Conservation (phyloP, 2,113 vertebrate species). For the Cygnus buccinator region DNA sequence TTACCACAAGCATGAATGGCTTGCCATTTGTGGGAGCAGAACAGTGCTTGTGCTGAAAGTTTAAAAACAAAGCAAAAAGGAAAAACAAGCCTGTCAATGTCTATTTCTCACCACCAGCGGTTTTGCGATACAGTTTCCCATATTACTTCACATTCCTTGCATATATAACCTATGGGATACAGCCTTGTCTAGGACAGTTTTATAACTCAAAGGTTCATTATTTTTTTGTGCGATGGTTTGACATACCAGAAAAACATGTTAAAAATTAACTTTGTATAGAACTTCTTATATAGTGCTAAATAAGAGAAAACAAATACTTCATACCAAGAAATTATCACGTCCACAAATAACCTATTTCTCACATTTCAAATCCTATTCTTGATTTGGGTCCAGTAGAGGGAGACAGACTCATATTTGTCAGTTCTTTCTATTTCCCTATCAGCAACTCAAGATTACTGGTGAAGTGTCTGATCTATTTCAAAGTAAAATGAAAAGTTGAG, state of each 20-base stretch:
- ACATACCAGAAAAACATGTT: background rate
- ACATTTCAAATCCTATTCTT: background rate
- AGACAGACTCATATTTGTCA: slow-evolving; percentile 31
- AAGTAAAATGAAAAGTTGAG: slow-evolving; percentile 38
- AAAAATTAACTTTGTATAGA: background rate
- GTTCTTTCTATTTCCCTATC: slow-evolving; percentile 26
- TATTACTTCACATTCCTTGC: background rate
- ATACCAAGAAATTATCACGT: background rate
- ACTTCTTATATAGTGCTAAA: background rate
- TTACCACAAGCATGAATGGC: background rate
- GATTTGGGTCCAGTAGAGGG: slow-evolving; percentile 49
- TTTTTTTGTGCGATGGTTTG: background rate
- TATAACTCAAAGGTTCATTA: background rate
- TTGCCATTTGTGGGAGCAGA: background rate
- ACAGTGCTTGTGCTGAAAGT: background rate
- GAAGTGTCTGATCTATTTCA: slow-evolving; percentile 68
- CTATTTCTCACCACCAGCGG: background rate
- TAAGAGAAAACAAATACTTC: background rate
- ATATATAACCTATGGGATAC: background rate
- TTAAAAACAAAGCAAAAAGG: background rate
- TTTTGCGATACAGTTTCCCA: background rate
- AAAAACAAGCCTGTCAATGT: background rate
- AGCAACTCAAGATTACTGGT: slow-evolving; percentile 44
- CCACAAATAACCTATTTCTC: background rate
- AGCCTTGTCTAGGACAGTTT: background rate